phyloP scores from a whole-genome alignment of 2,888 invertebrate species.

The Rapana venosa region DNA sequence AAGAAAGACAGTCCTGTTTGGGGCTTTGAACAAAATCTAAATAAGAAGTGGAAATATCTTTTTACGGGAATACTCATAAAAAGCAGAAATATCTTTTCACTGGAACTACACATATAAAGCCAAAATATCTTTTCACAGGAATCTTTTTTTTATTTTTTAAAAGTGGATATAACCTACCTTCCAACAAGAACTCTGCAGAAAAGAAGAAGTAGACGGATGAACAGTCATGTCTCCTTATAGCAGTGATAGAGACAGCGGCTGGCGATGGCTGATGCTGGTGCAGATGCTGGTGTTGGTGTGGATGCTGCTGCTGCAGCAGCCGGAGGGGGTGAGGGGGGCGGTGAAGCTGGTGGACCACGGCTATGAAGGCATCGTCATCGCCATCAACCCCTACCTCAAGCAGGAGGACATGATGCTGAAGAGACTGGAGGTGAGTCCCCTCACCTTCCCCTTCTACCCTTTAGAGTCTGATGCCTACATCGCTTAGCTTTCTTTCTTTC shows the following conservation, averaged over 20 bases:
- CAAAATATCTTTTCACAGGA: too few relatives aligned
- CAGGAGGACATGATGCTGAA: conserved; percentile 52
- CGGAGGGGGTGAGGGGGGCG: conserved; percentile 32
- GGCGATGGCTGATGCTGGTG: background rate
- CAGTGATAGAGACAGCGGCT: background rate
- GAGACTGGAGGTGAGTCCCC: conserved; percentile 50
- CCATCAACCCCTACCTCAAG: conserved; percentile 54
- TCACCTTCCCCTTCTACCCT: too few relatives aligned
- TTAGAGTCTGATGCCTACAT: too few relatives aligned
- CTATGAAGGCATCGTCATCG: conserved; percentile 55
- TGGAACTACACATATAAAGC: too few relatives aligned
- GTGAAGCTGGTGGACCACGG: conserved; percentile 53
- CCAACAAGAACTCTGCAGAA: background rate
- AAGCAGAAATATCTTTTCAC: too few relatives aligned
- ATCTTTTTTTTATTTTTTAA: too few relatives aligned
- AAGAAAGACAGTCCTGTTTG: background rate
- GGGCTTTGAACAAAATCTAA: too few relatives aligned
- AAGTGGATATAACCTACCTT: background rate
- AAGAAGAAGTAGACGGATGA: background rate
- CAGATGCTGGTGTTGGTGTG: conserved; percentile 22
- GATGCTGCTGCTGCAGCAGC: background rate
- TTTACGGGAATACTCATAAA: too few relatives aligned
- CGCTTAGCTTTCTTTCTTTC: too few relatives aligned
- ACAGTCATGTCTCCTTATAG: background rate
- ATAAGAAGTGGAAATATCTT: too few relatives aligned